These are phyloP conservation scores for Poeciliopsis infans DNA, from an alignment of 2,797 vertebrate genomes.

Conservation along the genomic window DNA sequence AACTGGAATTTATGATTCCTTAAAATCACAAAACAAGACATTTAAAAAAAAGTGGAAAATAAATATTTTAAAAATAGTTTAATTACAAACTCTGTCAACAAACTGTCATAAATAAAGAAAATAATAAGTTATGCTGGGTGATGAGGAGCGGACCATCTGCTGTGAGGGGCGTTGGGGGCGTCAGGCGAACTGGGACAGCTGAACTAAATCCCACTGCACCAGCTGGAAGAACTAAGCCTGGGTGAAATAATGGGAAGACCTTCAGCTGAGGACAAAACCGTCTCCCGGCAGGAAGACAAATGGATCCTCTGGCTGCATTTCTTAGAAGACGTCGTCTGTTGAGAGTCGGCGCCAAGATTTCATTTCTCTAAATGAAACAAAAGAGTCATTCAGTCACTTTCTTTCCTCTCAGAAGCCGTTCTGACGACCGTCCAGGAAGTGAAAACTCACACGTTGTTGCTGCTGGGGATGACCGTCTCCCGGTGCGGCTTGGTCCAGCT, in stretches of 20 bases:
- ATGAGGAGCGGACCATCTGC: constrained; percentile 75
- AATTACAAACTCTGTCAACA: constrained; percentile 54
- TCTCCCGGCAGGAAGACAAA: constrained; percentile 63
- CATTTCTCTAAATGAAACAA: constrained; percentile 68
- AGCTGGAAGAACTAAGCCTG: constrained; percentile 76
- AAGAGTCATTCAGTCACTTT: background rate
- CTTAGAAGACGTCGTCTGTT: constrained; percentile 53
- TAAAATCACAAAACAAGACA: background rate
- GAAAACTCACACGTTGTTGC: constrained; percentile 78
- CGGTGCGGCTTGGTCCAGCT: constrained; percentile 61
- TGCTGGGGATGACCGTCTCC: constrained; percentile 72
- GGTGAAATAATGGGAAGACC: constrained; percentile 71
- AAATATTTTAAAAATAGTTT: constrained; percentile 35
- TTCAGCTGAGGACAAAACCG: constrained; percentile 61
- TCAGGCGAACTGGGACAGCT: constrained; percentile 69
- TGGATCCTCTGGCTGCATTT: constrained; percentile 13
- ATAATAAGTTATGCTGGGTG: constrained; percentile 46
- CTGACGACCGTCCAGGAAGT: background rate
- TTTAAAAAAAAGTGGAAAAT: background rate
- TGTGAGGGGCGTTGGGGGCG: constrained; percentile 43
- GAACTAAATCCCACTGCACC: constrained; percentile 75
- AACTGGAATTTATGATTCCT: constrained; percentile 19
- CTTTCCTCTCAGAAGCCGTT: background rate
- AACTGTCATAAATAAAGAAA: constrained; percentile 59
- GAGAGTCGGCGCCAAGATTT: constrained; percentile 79